Percentiles rank a stretch among this genome's conserved stretches.
Conservation (phyloP, 2,797 vertebrate species). For the Lophius americanus region DNA sequence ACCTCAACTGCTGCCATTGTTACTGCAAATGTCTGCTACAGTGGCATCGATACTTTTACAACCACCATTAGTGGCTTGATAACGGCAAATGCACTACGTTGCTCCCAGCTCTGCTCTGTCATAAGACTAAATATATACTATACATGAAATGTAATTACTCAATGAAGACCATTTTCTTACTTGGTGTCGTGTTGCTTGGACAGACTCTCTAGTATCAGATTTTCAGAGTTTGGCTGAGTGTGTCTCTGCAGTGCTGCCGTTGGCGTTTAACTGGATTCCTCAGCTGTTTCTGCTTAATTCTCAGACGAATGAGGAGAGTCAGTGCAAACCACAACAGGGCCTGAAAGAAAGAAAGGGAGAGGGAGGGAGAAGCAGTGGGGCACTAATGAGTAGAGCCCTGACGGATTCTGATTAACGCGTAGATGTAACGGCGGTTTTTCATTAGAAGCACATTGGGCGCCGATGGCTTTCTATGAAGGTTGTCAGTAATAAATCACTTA, state of each 20-base stretch:
- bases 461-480: constrained; percentile 3
- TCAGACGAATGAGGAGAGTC: constrained; percentile 64
- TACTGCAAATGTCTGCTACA: background rate
- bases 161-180: constrained; percentile 33
- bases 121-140: background rate
- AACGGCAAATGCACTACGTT: background rate
- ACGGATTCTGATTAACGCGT: constrained; percentile 26
- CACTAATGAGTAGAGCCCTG: constrained; percentile 16
- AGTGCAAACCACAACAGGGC: constrained; percentile 62
- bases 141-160: constrained; percentile 21
- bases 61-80: too few relatives aligned
- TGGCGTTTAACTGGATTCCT: constrained; percentile 77
- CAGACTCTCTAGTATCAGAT: constrained; percentile 31
- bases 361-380: constrained; percentile 4
- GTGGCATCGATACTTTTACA: too few relatives aligned
- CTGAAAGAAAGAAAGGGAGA: constrained; percentile 25
- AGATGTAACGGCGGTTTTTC: constrained; percentile 16
- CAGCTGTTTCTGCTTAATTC: constrained; percentile 83
- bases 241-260: constrained; percentile 58
- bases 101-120: background rate
- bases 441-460: constrained; percentile 20
- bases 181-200: constrained; percentile 29
- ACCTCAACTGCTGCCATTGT: background rate
- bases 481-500: constrained; percentile 10
- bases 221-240: constrained; percentile 47